phyloP scores from a whole-genome alignment of 2,888 invertebrate genomes.

The Trypoxylon attenuatum region DNA sequence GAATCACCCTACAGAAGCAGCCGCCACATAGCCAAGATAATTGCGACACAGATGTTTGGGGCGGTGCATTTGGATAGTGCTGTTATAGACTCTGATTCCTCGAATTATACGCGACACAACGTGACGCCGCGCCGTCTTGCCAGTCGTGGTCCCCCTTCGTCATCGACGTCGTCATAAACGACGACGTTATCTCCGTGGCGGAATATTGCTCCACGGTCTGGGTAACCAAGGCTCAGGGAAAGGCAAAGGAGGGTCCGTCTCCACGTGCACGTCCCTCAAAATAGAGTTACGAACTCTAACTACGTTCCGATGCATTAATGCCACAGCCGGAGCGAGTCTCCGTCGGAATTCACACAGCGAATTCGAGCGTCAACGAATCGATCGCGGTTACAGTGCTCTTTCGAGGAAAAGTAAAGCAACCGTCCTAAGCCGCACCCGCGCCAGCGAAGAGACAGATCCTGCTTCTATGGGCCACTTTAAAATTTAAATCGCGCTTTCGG shows the following conservation, averaged over 20 bases:
- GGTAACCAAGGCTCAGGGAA: neutral
- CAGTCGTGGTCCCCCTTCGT: conserved; percentile 9
- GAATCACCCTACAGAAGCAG: conserved; percentile 17
- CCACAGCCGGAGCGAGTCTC: conserved; percentile 46
- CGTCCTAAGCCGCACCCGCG: conserved; percentile 21
- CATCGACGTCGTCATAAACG: conserved; percentile 37
- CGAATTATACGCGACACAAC: conserved; percentile 28
- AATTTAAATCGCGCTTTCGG: conserved; percentile 42
- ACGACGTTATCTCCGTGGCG: conserved; percentile 50
- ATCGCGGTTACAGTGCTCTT: conserved; percentile 59
- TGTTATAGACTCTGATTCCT: conserved; percentile 41
- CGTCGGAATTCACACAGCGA: conserved; percentile 48
- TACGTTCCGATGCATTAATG: conserved; percentile 69
- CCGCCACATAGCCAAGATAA: conserved; percentile 54
- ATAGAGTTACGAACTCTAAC: conserved; percentile 72
- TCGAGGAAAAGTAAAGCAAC: conserved; percentile 18
- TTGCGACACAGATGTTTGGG: conserved; percentile 69
- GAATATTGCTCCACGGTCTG: conserved; percentile 56
- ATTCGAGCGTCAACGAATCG: conserved; percentile 58
- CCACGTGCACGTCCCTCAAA: conserved; percentile 61
- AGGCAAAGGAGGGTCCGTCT: conserved; percentile 29
- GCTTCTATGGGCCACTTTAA: conserved; percentile 42
- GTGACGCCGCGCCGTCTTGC: conserved; percentile 18
- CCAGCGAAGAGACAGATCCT: conserved; percentile 30
- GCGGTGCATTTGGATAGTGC: conserved; percentile 27